Evolutionary conservation across 2,113 vertebrate species (phyloP), one percentile per base, ranked within the genome.

Genomic region (Halichoerus grypus): DNA sequence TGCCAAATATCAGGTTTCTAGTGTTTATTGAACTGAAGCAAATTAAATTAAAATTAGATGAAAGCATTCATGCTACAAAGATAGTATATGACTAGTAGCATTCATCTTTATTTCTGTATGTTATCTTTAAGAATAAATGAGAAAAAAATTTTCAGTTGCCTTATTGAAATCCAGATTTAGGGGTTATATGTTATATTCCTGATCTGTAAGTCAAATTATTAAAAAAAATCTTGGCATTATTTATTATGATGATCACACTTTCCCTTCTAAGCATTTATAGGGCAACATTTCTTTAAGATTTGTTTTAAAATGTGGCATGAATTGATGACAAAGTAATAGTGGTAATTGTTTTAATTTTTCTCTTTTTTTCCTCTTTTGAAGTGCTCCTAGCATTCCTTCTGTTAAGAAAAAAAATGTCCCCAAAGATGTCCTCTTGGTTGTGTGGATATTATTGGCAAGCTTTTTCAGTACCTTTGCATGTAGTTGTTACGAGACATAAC

Each of bases 81-180:
- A 46, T 94, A 71, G 4, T 53, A 13, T 46, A 57, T 91, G 53
- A 72, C 22, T 86, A 72, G 61, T 91, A 91, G 31, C 28, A 53
- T 81, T 80, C 19, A 59, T 86, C 31, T 86, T 91, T 86, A 91
- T 80, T 91, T 86, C 36, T 91, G 13, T 86, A 31, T 80, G 33
- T 85, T 84, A 33, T 63, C 19, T 77, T 84, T 85, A 57, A 91
- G 55, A 67, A 26, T 80, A 90, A 95, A 80, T 49, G n/a, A 55
- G 57, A 55, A 26, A 21, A 95, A 55, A 14, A 77, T 82, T 77
- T 61, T 53, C 16, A 39, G 1, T 88, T 92, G 57, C 16, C 57
- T 69, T 96, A 19, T 26, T 94, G 83, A 83, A 96, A 76, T 88
- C 65, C 24, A 83, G 36, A 74, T 59, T 87, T 87, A 88, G n/a